Evolutionary conservation across 2,113 vertebrate species (phyloP).

Genomic region (Pandion haliaetus): DNA sequence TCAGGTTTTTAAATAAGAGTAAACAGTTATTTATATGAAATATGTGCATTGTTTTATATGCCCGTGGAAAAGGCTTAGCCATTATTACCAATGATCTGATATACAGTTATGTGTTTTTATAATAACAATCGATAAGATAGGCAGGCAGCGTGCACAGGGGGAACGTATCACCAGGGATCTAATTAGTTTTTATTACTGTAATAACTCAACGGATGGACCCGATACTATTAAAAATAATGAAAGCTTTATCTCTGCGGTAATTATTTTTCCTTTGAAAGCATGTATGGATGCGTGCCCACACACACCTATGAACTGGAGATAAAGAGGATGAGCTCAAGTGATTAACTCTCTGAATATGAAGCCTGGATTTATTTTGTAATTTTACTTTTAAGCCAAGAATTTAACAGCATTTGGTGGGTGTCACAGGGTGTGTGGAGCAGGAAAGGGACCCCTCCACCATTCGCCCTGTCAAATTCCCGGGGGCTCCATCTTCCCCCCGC

Average conservation of each 20-base stretch:
- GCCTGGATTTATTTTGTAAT: not conserved
- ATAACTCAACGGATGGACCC: slow-evolving; percentile 3
- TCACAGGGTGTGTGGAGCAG: rapidly evolving
- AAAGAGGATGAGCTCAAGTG: not conserved
- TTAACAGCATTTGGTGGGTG: rapidly evolving
- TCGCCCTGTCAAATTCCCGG: rapidly evolving
- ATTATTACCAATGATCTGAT: not conserved
- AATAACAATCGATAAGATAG: not conserved
- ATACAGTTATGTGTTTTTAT: not conserved
- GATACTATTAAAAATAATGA: slow-evolving; percentile 19
- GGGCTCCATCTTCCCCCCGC: too few relatives aligned
- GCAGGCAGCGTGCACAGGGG: not conserved
- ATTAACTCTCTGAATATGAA: not conserved
- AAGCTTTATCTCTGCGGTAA: not conserved
- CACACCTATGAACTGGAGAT: not conserved
- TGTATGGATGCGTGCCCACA: not conserved
- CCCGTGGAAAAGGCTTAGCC: not conserved
- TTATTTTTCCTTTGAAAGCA: not conserved
- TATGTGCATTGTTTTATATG: rapidly evolving
- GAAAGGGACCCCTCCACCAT: not conserved
- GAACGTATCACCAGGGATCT: not conserved
- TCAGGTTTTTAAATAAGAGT: not conserved
- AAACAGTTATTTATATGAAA: not conserved
- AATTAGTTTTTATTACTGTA: slow-evolving; percentile 26
- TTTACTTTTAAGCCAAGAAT: not conserved